Conservation (phyloP, 2,797 vertebrate genomes). For the Harpagifer antarcticus region DNA sequence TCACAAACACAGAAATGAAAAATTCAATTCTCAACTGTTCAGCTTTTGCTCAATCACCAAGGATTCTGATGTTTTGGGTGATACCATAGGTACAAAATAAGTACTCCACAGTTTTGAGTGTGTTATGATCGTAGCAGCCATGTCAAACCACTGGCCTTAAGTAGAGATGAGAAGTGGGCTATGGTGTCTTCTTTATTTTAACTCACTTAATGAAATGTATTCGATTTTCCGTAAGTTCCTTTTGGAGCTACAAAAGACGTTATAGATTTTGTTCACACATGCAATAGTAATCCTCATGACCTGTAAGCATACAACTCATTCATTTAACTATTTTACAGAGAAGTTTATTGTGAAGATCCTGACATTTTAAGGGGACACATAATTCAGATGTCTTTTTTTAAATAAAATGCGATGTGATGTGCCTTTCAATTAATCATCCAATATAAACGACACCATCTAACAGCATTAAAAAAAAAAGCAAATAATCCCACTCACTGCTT, state of each 20-base stretch:
- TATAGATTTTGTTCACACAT: background rate
- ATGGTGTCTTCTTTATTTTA: background rate
- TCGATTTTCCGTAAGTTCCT: background rate
- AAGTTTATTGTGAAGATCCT: background rate
- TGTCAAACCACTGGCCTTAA: background rate
- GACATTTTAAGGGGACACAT: conserved; percentile 4
- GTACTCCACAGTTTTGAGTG: background rate
- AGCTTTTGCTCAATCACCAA: conserved; percentile 8
- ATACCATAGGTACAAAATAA: background rate
- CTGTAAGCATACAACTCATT: background rate
- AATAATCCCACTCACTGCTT: conserved; percentile 2
- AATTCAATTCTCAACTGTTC: background rate
- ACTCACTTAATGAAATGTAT: background rate
- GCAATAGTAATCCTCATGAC: background rate
- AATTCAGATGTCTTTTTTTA: conserved; percentile 28
- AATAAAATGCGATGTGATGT: conserved; percentile 27
- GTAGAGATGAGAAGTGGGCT: background rate
- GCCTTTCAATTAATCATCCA: conserved; percentile 11
- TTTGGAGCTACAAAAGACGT: background rate
- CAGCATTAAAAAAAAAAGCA: conserved; percentile 10
- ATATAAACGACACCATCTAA: conserved; percentile 22
- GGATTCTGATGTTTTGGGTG: background rate
- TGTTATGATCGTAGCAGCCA: background rate
- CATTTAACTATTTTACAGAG: background rate
- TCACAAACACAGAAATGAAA: conserved; percentile 6